Evolutionary conservation across 2,888 invertebrate genomes (phyloP).

Genomic region (Cephus pulcher): DNA sequence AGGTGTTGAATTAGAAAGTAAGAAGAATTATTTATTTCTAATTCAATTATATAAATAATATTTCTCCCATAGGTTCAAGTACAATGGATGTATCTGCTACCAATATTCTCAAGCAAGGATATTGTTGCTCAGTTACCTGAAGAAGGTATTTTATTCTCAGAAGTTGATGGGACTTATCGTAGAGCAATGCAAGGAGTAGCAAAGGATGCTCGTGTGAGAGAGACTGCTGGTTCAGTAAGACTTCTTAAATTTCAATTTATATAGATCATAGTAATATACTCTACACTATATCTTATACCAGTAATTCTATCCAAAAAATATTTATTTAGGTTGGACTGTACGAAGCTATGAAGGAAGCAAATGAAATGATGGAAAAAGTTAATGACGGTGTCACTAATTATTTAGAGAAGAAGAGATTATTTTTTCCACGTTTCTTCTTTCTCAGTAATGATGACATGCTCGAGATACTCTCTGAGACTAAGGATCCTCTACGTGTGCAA

Average conservation of each 20-base stretch:
- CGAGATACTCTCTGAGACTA: constrained; percentile 90
- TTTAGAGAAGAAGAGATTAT: constrained; percentile 85
- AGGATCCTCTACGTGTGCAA: constrained; percentile 85
- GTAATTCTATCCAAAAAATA: neutral
- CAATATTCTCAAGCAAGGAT: constrained; percentile 89
- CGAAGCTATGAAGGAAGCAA: constrained; percentile 78
- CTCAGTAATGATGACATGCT: constrained; percentile 92
- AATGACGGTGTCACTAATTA: constrained; percentile 86
- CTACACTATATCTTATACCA: neutral
- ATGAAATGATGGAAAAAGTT: constrained; percentile 79
- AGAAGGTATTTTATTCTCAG: constrained; percentile 82
- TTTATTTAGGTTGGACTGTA: constrained; percentile 70
- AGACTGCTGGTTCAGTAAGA: constrained; percentile 72
- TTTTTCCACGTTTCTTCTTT: constrained; percentile 90
- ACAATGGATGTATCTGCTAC: constrained; percentile 87
- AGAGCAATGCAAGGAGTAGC: constrained; percentile 74
- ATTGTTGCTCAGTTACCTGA: constrained; percentile 89
- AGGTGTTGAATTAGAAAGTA: neutral
- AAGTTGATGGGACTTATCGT: constrained; percentile 78
- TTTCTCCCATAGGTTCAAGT: constrained; percentile 73
- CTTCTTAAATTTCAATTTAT: neutral
- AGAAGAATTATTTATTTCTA: neutral
- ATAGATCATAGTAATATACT: neutral
- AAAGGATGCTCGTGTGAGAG: constrained; percentile 75
- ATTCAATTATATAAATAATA: neutral